These are phyloP conservation scores for Poeciliopsis prolifica DNA, from an alignment of 2,113 vertebrate species.

Conservation along the genomic window DNA sequence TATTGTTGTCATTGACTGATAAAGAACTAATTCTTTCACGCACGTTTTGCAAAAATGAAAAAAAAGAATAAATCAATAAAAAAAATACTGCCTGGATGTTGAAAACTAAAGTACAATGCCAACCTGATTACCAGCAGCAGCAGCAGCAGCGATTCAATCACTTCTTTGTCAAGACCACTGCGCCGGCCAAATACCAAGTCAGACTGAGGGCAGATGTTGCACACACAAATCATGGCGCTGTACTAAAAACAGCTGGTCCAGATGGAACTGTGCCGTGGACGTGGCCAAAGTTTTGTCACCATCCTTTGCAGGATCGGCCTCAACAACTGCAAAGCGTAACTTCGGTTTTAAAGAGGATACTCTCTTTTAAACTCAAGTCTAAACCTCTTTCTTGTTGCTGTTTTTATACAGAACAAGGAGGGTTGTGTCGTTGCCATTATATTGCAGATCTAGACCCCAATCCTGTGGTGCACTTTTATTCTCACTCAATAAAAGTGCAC, in stretches of 20 bases:
- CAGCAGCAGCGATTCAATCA: too few relatives aligned
- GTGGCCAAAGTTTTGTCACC: not conserved
- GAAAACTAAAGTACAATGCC: not conserved
- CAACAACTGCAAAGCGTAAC: not conserved
- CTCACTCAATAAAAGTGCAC: too few relatives aligned
- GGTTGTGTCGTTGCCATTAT: not conserved
- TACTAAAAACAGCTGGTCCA: not conserved
- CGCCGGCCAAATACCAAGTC: not conserved
- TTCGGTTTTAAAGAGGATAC: not conserved
- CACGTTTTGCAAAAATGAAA: too few relatives aligned
- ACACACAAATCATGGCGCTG: not conserved
- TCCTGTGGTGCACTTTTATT: not conserved
- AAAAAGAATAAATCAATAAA: too few relatives aligned
- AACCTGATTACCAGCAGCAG: not conserved
- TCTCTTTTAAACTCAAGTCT: not conserved
- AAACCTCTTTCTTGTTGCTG: not conserved
- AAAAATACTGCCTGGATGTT: too few relatives aligned
- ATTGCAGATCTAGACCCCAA: not conserved
- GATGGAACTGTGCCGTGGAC: not conserved
- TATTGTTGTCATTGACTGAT: too few relatives aligned
- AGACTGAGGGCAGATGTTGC: not conserved
- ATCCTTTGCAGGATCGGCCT: not conserved
- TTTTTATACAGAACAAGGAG: not conserved
- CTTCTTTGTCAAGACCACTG: not conserved
- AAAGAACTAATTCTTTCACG: too few relatives aligned